Evolutionary conservation across 2,888 invertebrate genomes (phyloP).

Genomic region (Onchidella celtica): DNA sequence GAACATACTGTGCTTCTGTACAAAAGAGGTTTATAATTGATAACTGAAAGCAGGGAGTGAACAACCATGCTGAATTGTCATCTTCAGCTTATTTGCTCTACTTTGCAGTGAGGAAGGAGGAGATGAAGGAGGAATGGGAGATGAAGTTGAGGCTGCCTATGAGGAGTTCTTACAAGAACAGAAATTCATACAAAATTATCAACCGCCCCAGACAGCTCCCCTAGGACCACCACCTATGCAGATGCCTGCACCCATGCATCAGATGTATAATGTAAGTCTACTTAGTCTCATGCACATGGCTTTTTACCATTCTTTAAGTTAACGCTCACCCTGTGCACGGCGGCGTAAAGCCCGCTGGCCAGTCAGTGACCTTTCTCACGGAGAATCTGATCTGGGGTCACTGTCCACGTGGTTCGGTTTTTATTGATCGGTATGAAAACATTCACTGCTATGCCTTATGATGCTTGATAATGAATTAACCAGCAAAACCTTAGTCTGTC

Average conservation of each 20-base stretch:
- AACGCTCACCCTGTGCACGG: too few relatives aligned
- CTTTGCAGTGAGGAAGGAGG: slow-evolving; percentile 25
- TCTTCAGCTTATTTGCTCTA: neutral
- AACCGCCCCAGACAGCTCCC: neutral
- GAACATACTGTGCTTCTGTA: neutral
- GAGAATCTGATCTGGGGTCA: neutral
- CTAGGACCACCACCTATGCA: neutral
- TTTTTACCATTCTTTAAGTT: neutral
- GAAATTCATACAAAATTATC: slow-evolving; percentile 14
- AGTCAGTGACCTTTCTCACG: too few relatives aligned
- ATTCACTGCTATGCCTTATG: too few relatives aligned
- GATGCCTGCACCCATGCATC: neutral
- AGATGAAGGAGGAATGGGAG: slow-evolving; percentile 63
- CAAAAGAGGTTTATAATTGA: neutral
- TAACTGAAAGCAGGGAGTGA: too few relatives aligned
- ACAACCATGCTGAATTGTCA: too few relatives aligned
- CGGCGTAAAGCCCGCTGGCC: too few relatives aligned
- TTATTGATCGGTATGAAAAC: too few relatives aligned
- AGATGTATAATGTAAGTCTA: slow-evolving; percentile 8
- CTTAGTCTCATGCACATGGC: neutral
- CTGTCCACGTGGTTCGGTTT: neutral
- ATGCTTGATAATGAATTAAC: too few relatives aligned
- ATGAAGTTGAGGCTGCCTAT: slow-evolving; percentile 69
- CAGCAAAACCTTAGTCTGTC: too few relatives aligned
- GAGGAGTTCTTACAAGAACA: slow-evolving; percentile 64